Base-by-base conservation (phyloP, 2,797 vertebrate genomes). In the Oryzias sinensis region DNA sequence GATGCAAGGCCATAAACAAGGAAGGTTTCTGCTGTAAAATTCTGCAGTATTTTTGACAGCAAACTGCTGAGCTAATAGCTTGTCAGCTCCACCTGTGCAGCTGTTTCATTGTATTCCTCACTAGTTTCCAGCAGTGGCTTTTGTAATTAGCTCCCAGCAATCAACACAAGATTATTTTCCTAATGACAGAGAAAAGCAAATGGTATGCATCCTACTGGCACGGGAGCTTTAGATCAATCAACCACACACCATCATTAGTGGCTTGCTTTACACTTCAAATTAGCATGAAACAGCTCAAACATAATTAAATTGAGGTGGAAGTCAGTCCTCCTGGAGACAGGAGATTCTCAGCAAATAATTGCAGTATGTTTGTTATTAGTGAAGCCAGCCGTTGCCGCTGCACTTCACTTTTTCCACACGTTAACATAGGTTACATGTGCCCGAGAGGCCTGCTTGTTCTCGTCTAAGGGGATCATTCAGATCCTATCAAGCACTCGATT, bases 111-210 rank as follows among this genome's bases (percentile, higher is more conserved):
- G 64, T 55, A 45, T 17, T 49, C 53, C 5, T 48, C 57, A 27
- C 44, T 16, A 52, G 53, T 61, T 58, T 76, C 70, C 69, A 62
- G 77, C 65, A 49, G 49, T 58, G 69, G 68, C 69, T 64, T 72
- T 66, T 74, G 66, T 83, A 87, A 89, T 87, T 82, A 81, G 76
- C 83, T 77, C 59, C 56, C 74, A 61, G 74, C 71, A 87, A 80
- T 89, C 76, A 84, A 68, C 72, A 73, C 64, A 60, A 79, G 81
- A 87, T 86, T 84, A 86, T 86, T 80, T 74, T 74, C 74, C 81
- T 88, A 80, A 87, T 87, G 79, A 84, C 49, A 52, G 66, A 74
- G 72, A 69, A 70, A 85, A 83, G 76, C 79, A 84, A 88, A 81
- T 62, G 66, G 74, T 70, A 78, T 76, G 74, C 66, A 54, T 79